Base-by-base conservation (phyloP, 2,888 invertebrate genomes). In the Hipparchia sbordonii region DNA sequence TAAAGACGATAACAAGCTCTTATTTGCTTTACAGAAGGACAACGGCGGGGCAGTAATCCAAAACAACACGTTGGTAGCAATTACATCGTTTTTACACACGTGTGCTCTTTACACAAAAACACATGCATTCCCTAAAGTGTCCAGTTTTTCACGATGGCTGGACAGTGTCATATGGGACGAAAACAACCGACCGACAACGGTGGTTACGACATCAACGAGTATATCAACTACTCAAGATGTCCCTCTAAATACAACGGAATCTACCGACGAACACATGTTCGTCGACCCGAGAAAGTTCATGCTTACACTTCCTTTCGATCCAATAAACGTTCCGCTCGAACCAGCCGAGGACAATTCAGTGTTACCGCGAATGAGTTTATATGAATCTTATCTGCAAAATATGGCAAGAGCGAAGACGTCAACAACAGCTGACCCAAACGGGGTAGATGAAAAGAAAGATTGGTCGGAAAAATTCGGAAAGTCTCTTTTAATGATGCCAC, bases 151-250 rank as follows among this genome's bases (percentile, higher is more conserved):
- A 1, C 79, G 82, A 66, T 93, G 93, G 93, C 73, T 92, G 6
- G 87, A 91, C 78, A 85, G 88, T 1, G 81, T 89, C n/a, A 90
- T 93, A 57, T 93, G 92, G 92, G 93, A 93, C 69, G 92, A 93
- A 6, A 82, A 86, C 59, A 84, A 81, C 66, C 84, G 85, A 4
- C 90, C 90, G 0, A 87, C 88, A 0, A 84, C 84, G 0, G 68
- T 52, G 0, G 56, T 77, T 0, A 33, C 78, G 0, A 77, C 77
- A 0, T 70, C 79, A 0, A 79, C 81, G 2, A 69, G 51, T 7
- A 33, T 52, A 33, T 0, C 73, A 4, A 56, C 73, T 2, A 76
- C 76, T 0, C 72, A 71, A 8, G 45, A 63, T 33, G n/a, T 33
- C 0, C 60, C 56, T 9, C 46, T 48, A 3, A 87, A 85, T 54